These are phyloP conservation scores for Lonchura striata DNA, from an alignment of 2,113 vertebrate genomes.

Conservation along the genomic window DNA sequence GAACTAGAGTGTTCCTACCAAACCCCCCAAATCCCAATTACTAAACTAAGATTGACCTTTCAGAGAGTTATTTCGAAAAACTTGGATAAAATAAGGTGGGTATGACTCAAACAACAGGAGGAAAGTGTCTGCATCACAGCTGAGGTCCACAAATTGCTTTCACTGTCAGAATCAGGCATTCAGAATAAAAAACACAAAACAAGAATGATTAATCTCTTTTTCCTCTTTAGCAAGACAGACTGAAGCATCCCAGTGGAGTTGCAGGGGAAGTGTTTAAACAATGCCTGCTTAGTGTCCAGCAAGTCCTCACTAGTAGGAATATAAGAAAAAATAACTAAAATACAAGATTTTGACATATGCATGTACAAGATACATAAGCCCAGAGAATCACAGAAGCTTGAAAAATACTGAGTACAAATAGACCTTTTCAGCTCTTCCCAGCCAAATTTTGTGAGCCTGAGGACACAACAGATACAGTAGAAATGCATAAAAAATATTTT, in stretches of 20 bases:
- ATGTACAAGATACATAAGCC: not conserved
- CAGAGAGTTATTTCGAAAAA: slow-evolving; percentile 38
- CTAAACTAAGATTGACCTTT: slow-evolving; percentile 56
- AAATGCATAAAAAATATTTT: not conserved
- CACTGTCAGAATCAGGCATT: slow-evolving; percentile 1
- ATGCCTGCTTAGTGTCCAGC: not conserved
- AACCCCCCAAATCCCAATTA: slow-evolving; percentile 5
- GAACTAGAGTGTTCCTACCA: not conserved
- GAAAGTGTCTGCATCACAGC: slow-evolving; percentile 11
- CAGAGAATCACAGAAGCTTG: not conserved
- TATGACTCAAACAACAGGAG: slow-evolving; percentile 42
- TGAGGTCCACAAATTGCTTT: not conserved
- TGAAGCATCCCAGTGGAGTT: not conserved
- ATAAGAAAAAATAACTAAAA: not conserved
- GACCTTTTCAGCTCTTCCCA: not conserved
- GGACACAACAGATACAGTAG: not conserved
- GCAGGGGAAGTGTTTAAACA: not conserved
- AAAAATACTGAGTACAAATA: not conserved
- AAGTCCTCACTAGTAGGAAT: not conserved
- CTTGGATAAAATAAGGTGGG: slow-evolving; percentile 35
- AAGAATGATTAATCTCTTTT: not conserved
- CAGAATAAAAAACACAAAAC: not conserved
- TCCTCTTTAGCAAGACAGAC: not conserved
- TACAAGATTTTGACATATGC: not conserved
- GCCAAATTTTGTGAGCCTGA: not conserved